Evolutionary conservation across 2,113 vertebrate genomes (phyloP).

Genomic region (Leucosticte australis): DNA sequence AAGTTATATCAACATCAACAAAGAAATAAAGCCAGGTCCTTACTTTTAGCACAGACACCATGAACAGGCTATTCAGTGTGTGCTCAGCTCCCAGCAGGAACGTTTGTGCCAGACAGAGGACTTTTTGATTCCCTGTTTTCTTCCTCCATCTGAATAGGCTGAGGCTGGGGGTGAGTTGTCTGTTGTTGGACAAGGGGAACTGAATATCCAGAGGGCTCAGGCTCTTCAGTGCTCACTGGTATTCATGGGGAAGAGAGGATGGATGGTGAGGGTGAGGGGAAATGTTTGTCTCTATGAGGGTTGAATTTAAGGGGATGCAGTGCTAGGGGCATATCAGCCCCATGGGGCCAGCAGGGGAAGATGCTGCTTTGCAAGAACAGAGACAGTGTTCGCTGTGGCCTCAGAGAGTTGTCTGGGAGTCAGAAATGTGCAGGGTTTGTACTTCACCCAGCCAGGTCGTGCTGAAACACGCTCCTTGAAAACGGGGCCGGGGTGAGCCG

Average conservation of each 20-base stretch:
- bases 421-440: background rate
- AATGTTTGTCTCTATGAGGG: fast-evolving
- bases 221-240: background rate
- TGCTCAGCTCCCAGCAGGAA: conserved; percentile 14
- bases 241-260: background rate
- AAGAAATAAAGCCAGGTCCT: conserved; percentile 45
- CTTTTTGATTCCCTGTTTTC: background rate
- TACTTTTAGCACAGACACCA: conserved; percentile 41
- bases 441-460: background rate
- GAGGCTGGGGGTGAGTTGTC: background rate
- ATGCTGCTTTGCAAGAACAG: background rate
- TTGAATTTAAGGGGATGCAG: background rate
- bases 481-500: background rate
- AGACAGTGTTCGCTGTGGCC: background rate
- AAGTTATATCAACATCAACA: conserved; percentile 34
- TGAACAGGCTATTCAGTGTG: conserved; percentile 16
- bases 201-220: background rate
- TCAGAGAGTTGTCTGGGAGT: background rate
- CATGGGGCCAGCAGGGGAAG: fast-evolving
- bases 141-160: background rate
- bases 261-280: background rate
- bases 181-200: background rate
- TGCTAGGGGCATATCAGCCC: fast-evolving
- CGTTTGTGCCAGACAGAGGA: background rate
- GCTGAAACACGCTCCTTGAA: background rate